Evolutionary conservation across 1,140 invertebrate genomes (phyloP), one percentile per base, ranked within the genome.

Genomic region (Orchestia grillus): DNA sequence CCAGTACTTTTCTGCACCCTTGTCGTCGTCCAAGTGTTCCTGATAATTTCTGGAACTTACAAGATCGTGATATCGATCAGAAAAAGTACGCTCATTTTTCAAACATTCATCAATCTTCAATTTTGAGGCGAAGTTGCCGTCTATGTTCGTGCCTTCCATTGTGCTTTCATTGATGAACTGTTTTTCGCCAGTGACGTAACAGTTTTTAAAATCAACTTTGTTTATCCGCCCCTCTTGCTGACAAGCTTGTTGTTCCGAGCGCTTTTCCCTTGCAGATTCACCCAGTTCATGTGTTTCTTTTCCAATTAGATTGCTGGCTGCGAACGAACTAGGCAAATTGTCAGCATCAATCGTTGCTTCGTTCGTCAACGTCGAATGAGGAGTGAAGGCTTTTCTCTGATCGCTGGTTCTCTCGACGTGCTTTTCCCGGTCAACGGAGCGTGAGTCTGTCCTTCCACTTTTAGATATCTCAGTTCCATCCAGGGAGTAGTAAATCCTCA

Each of bases 401-500:
- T 77, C 11, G 62, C 36, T 15, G 62, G 28, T 28, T 77, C 36
- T 77, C 11, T 23, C 62, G 62, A 77, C 3, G 62, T 1, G 11
- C 62, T 15, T 36, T 28, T 28, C 15, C 11, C 62, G 11, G 1
- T 77, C 62, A 77, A 36, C 11, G 36, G 62, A 15, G 36, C 62
- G 62, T 77, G 62, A 77, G 62, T 77, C 11, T 77, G 62, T 23
- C 28, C 62, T 77, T 77, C 62, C 62, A 77, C 11, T 77, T 77
- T 77, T 77, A 28, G 28, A 36, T 36, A 23, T 77, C 62, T 77
- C 62, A 42, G 88, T 15, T 91, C 88, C 88, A 42, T 91, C 15
- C 44, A 43, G 3, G 88, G 92, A 94, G 36, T 45, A 94, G 44
- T 94, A 94, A n/a, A 47, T 45, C 92, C 23, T 94, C 92, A 94